These are phyloP conservation scores for Phoxinus dragarum DNA, from an alignment of 2,797 vertebrate genomes.

Conservation along the genomic window DNA sequence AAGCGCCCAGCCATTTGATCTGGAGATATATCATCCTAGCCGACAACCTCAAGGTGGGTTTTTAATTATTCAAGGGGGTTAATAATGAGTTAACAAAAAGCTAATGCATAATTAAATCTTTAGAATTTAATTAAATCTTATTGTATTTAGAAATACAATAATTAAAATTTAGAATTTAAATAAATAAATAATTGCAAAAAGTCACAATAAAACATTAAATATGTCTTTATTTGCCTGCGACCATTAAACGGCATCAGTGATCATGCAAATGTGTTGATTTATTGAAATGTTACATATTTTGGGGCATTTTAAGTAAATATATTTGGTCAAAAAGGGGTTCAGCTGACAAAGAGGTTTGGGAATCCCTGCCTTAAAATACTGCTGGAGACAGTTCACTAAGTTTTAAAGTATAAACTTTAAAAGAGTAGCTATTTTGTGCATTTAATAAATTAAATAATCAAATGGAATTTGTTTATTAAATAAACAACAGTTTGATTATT, in stretches of 20 bases:
- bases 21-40: slow-evolving; percentile 97
- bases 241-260: not conserved
- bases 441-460: too few relatives aligned
- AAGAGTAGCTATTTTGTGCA: too few relatives aligned
- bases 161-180: rapidly evolving
- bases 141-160: too few relatives aligned
- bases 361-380: too few relatives aligned
- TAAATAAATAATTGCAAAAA: not conserved
- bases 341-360: too few relatives aligned
- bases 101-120: not conserved
- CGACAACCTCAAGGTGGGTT: slow-evolving; percentile 91
- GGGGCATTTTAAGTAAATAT: too few relatives aligned
- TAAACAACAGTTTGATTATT: too few relatives aligned
- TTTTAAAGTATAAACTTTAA: too few relatives aligned
- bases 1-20: slow-evolving; percentile 97
- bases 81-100: not conserved
- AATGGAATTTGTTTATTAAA: too few relatives aligned
- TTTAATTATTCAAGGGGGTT: not conserved
- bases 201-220: not conserved
- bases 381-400: too few relatives aligned
- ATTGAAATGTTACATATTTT: not conserved
- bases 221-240: not conserved
- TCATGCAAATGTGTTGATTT: not conserved
- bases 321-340: too few relatives aligned
- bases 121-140: not conserved